A percentile compares a stretch with the other conserved stretches of the same genome.
phyloP scores from a whole-genome alignment of 37 sponge, comb jelly and placozoan genomes.

The Petrosia ficiformis region DNA sequence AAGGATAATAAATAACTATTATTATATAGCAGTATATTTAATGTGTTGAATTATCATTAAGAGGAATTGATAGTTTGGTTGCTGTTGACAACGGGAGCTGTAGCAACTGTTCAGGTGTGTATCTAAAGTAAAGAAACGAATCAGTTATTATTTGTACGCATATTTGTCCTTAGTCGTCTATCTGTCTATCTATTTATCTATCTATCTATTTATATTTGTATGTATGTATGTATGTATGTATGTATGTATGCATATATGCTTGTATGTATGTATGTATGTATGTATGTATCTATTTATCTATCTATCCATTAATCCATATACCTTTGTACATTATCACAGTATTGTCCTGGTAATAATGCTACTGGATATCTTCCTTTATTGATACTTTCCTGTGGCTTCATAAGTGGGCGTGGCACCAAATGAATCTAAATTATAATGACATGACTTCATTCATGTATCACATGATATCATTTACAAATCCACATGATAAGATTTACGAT shows the following conservation, averaged over 20 bases:
- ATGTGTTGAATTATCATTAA: not conserved
- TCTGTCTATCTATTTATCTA: too few species aligned
- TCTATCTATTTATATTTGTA: too few species aligned
- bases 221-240: conserved; percentile 10
- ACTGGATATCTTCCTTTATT: conserved; percentile 57
- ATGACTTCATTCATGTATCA: too few species aligned
- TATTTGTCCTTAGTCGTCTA: not conserved
- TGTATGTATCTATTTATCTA: too few species aligned
- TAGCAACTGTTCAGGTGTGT: conserved; percentile 39
- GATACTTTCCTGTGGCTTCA: not conserved
- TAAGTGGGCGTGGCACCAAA: not conserved
- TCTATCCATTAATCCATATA: conserved; percentile 2
- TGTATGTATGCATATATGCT: too few species aligned
- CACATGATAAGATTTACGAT: too few species aligned
- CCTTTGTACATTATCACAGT: conserved; percentile 43
- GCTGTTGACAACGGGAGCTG: conserved; percentile 56
- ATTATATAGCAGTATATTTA: too few species aligned
- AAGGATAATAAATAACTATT: too few species aligned
- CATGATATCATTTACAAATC: too few species aligned
- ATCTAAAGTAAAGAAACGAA: conserved; percentile 3
- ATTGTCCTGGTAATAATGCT: conserved; percentile 86
- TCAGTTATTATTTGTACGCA: not conserved
- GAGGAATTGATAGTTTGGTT: not conserved
- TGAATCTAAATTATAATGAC: not conserved
- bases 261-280: conserved; percentile 4